phyloP scores from a whole-genome alignment of 2,888 invertebrate species.

The Coenonympha arcania region DNA sequence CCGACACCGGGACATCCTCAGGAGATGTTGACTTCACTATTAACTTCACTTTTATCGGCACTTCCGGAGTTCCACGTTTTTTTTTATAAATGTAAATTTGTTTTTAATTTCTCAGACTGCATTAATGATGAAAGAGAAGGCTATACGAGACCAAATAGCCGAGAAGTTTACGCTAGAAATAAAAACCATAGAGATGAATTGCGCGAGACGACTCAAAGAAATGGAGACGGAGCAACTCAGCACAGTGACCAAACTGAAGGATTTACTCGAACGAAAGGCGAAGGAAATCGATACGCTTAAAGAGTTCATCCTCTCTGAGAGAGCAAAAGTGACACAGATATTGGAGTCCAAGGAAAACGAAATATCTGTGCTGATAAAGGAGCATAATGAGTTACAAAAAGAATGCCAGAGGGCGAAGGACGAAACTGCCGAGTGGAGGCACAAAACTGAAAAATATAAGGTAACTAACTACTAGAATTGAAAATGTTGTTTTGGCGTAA shows the following conservation, averaged over 20 bases:
- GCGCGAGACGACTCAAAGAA: constrained; percentile 63
- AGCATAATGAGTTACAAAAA: constrained; percentile 53
- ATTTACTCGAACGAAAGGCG: constrained; percentile 67
- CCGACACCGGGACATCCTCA: no score
- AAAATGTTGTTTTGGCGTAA: no score
- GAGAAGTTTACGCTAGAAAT: constrained; percentile 77
- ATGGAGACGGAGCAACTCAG: constrained; percentile 67
- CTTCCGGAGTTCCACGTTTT: no score
- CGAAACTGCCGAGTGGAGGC: constrained; percentile 49
- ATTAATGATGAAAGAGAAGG: constrained; percentile 71
- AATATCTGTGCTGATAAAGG: constrained; percentile 61
- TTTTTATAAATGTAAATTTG: no score
- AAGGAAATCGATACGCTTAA: constrained; percentile 70
- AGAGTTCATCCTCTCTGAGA: constrained; percentile 67
- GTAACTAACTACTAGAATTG: neutral
- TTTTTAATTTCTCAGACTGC: constrained; percentile 51
- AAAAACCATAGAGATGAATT: constrained; percentile 73
- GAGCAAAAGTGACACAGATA: constrained; percentile 66
- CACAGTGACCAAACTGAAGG: constrained; percentile 62
- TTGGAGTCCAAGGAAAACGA: constrained; percentile 70
- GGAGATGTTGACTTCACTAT: no score
- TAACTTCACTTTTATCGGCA: no score
- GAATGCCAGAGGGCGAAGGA: constrained; percentile 59
- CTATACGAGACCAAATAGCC: constrained; percentile 79
- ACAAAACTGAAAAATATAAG: constrained; percentile 55